Evolutionary conservation across 1,140 invertebrate genomes (phyloP).

Genomic region (Penaeus vannamei): DNA sequence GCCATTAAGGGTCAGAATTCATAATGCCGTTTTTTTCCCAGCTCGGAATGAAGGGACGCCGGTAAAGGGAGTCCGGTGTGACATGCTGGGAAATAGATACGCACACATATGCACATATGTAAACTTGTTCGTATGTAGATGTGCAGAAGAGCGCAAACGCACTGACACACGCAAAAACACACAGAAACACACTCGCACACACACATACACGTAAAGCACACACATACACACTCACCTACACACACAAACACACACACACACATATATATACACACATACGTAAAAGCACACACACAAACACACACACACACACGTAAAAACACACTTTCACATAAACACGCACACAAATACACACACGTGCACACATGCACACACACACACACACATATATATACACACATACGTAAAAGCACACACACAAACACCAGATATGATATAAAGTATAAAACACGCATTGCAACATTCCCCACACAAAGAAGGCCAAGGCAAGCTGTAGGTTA

Average conservation of each 20-base stretch:
- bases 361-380: not conserved
- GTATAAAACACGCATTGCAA: no score
- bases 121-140: not conserved
- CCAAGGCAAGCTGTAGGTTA: no score
- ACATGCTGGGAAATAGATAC: not conserved
- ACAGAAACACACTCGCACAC: not conserved
- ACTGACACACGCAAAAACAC: constrained; percentile 3
- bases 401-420: constrained; percentile 20
- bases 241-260: constrained; percentile 1
- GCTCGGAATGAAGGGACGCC: no score
- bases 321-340: not conserved
- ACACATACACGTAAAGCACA: not conserved
- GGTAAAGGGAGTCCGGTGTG: not conserved
- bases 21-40: no score
- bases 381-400: constrained; percentile 36
- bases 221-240: not conserved
- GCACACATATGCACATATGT: not conserved
- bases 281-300: constrained; percentile 17
- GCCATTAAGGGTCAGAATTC: no score
- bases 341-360: not conserved
- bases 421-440: not conserved
- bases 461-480: no score
- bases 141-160: not conserved
- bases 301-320: not conserved
- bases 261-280: constrained; percentile 21